Evolutionary conservation across 2,797 vertebrate genomes (phyloP).

Genomic region (Mionectes olivaceus): DNA sequence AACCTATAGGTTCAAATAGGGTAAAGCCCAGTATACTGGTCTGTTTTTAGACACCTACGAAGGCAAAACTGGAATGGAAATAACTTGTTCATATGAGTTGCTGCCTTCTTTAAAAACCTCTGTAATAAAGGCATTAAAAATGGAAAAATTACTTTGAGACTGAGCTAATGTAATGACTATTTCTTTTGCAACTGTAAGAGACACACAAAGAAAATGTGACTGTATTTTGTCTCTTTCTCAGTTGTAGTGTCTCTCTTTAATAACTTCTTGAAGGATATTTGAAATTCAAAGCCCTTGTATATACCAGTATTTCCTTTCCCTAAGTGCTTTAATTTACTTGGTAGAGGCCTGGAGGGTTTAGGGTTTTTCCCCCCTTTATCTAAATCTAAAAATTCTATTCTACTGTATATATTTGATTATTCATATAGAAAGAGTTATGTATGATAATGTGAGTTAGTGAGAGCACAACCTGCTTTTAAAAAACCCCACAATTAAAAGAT

Average conservation of each 20-base stretch:
- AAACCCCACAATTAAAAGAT: neutral
- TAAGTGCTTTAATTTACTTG: constrained; percentile 63
- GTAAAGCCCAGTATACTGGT: neutral
- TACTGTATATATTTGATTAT: constrained; percentile 24
- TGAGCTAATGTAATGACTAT: constrained; percentile 22
- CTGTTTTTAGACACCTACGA: neutral
- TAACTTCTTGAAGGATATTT: constrained; percentile 52
- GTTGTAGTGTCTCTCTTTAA: constrained; percentile 2
- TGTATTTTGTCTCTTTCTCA: constrained; percentile 25
- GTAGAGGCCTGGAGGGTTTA: constrained; percentile 24
- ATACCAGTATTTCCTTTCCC: constrained; percentile 35
- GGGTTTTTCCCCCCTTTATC: neutral
- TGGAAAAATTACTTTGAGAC: neutral
- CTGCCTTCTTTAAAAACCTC: constrained; percentile 1
- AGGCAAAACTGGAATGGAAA: neutral
- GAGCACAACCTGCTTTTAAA: neutral
- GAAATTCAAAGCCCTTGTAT: constrained; percentile 40
- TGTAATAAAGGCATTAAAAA: constrained; percentile 31
- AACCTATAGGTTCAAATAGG: neutral
- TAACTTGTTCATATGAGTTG: neutral
- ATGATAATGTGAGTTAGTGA: neutral
- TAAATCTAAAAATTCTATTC: constrained; percentile 17
- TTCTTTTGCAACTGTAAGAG: neutral
- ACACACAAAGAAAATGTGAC: neutral
- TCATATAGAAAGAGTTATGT: neutral